These are phyloP conservation scores for Gymnorhina tibicen DNA, from an alignment of 2,113 vertebrate genomes.

Conservation along the genomic window DNA sequence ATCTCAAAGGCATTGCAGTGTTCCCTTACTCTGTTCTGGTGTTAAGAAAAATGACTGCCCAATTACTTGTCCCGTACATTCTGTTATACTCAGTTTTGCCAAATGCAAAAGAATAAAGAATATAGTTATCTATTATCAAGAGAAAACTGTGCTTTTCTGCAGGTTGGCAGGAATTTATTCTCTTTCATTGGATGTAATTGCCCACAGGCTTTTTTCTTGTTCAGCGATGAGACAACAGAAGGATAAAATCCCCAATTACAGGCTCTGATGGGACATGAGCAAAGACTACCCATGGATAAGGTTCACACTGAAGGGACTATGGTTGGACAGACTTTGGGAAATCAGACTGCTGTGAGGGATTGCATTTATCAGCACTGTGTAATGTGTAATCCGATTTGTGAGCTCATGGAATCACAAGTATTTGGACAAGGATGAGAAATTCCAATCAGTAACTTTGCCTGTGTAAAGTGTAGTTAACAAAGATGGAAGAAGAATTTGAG, in stretches of 20 bases:
- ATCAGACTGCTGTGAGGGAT: not conserved
- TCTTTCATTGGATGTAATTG: not conserved
- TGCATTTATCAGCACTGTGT: not conserved
- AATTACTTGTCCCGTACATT: not conserved
- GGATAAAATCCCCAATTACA: not conserved
- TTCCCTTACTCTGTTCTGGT: not conserved
- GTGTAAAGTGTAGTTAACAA: not conserved
- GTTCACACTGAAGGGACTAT: not conserved
- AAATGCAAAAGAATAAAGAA: not conserved
- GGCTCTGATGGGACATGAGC: not conserved
- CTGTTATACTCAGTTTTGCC: not conserved
- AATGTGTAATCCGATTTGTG: not conserved
- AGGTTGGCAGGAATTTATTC: not conserved
- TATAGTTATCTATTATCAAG: not conserved
- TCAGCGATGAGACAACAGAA: not conserved
- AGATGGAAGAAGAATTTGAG: not conserved
- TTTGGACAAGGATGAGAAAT: not conserved
- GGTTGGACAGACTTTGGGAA: not conserved
- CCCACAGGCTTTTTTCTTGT: not conserved
- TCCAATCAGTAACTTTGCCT: not conserved
- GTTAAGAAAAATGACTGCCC: not conserved
- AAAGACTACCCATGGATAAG: not conserved
- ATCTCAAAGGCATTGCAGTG: not conserved
- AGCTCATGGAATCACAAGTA: not conserved
- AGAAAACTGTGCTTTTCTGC: not conserved